Base-by-base conservation (phyloP, 2,888 invertebrate species). In the Tetranychus truncatus region DNA sequence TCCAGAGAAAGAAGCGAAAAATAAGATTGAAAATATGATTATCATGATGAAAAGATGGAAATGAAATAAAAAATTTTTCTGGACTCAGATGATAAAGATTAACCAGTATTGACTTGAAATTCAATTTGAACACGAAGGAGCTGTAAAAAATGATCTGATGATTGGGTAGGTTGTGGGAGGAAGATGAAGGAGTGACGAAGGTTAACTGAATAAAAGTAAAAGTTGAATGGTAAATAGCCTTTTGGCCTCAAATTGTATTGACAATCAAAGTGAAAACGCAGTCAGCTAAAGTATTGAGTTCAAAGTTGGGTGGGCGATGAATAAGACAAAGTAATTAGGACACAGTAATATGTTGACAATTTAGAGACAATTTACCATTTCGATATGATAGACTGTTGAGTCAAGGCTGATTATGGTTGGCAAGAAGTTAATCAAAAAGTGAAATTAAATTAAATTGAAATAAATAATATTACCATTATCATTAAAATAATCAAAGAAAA, bases 131-230 rank as follows among this genome's bases (percentile, higher is more conserved):
- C 55, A 15, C 55, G 24, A 45, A 73, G n/a, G 55, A 55, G 15
- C 9, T 55, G 11, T 2, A 15, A 55, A 55, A 55, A 55, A 15
- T 55, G 55, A 15, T 55, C 55, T 55, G 55, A 55, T 55, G 55
- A 55, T 15, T 55, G 55, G 15, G 24, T 45, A n/a, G 55, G 65
- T 45, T 11, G 66, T 34, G 55, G 66, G 65, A 74, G 8, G 34
- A n/a, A 45, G 74, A 67, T n/a, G 66, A 73, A 73, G 34, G 74
- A 65, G 24, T 8, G 18, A 21, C 34, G 46, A 46, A 21, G 46
- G 18, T 74, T 44, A 24, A 72, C 7, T 72, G 34, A 45, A 72
- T 69, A 24, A 74, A 67, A 74, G 46, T 45, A 45, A 69, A 74
- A 74, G 69, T 74, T 55, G 15, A 55, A 55, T 55, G 55, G 55